Base-by-base conservation (phyloP, 2,888 invertebrate genomes). In the Xestobium rufovillosum region DNA sequence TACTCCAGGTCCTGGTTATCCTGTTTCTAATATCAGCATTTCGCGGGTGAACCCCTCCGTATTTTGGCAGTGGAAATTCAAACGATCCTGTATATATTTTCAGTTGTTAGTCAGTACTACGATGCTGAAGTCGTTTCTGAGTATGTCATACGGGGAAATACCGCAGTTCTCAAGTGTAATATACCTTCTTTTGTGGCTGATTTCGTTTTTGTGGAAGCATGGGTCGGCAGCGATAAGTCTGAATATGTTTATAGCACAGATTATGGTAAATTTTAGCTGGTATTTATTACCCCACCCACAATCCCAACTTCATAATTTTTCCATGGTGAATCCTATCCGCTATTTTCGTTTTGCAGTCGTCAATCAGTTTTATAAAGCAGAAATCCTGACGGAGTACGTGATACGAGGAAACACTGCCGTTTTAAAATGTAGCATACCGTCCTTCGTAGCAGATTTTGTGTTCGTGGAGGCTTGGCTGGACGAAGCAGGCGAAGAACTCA, bases 121-220 rank as follows among this genome's bases (percentile, higher is more conserved):
- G 86, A 88, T 66, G 83, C 86, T 26, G 88, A 89, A 68, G 65
- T 66, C 50, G 85, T 88, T 49, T 87, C 88, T 45, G 89, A 90
- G 63, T 88, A 89, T 67, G 88, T 89, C 27, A 89, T 90, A 53
- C 76, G 82, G 50, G 88, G 89, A 34, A 90, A 90, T 62, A 81
- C 86, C 16, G 89, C 88, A 8, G 83, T 89, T 38, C 69, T 90
- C 29, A 88, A 88, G 66, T 90, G 89, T 69, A 87, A 84, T 57
- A 88, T 90, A 55, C 89, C 90, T 15, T 86, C 86, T 46, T 90
- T 89, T 65, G 87, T 89, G 39, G 82, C 86, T 28, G 91, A 92
- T 70, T 92, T 90, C 67, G 86, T 94, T 34, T 80, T 80, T 61
- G 90, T 94, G 34, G 82, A 85, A 61, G 81, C 85, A 45, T 90